Percentiles rank a stretch among this genome's conserved stretches.
Conservation (phyloP, 2,113 vertebrate genomes). For the Notarius quadriscutis region DNA sequence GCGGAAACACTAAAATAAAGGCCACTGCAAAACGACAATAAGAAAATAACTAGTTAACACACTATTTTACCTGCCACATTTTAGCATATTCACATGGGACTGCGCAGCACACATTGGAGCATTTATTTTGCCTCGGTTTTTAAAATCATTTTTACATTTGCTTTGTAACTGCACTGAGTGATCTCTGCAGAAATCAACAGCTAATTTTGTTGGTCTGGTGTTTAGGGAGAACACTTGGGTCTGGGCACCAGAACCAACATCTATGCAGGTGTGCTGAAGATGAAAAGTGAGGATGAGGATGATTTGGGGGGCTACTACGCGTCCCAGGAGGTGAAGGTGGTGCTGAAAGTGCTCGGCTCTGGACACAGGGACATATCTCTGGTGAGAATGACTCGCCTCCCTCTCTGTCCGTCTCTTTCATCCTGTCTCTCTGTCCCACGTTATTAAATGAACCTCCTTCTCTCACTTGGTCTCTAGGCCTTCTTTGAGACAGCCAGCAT, state of each 20-base stretch:
- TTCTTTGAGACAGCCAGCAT: constrained; percentile 97
- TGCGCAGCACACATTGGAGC: background rate
- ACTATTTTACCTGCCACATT: too few species aligned
- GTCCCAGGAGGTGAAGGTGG: constrained; percentile 87
- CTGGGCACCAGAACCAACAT: constrained; percentile 92
- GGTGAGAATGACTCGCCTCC: constrained; percentile 69
- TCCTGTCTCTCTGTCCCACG: background rate
- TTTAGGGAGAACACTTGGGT: constrained; percentile 90
- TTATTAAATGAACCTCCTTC: background rate
- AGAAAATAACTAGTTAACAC: background rate
- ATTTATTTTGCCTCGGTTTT: background rate
- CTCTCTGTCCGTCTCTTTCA: background rate
- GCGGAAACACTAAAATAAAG: background rate
- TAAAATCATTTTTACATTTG: background rate
- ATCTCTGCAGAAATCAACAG: background rate
- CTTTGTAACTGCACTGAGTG: background rate
- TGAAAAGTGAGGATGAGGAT: constrained; percentile 78
- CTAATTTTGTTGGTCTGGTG: background rate
- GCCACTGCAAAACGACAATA: background rate
- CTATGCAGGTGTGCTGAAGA: constrained; percentile 82
- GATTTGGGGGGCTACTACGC: constrained; percentile 74
- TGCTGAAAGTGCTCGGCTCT: constrained; percentile 93
- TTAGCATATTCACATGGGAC: background rate
- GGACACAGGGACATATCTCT: constrained; percentile 94
- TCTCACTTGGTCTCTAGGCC: constrained; percentile 72